A percentile compares a stretch with the other conserved stretches of the same genome.
Evolutionary conservation across 1,140 invertebrate genomes (phyloP).

Genomic region (Charaxes varanes): DNA sequence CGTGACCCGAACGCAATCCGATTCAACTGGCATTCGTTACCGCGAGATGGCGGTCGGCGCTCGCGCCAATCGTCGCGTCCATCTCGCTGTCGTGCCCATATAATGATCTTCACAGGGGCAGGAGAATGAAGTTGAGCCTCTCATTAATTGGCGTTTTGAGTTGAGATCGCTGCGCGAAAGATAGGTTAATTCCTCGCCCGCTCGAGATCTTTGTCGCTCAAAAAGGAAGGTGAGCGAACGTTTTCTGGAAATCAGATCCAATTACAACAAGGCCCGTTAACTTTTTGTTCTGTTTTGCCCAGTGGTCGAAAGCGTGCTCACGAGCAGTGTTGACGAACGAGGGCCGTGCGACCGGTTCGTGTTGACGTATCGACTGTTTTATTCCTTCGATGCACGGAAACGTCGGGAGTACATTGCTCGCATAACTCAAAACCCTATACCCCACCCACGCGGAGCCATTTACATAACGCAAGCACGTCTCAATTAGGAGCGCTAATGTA

Average conservation of each 20-base stretch:
- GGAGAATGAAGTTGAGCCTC: conserved; percentile 72
- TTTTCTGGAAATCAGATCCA: conserved; percentile 74
- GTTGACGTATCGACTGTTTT: conserved; percentile 32
- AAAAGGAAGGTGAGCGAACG: conserved; percentile 70
- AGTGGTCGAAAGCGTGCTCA: conserved; percentile 45
- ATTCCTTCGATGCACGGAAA: conserved; percentile 31
- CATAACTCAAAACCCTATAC: conserved; percentile 43
- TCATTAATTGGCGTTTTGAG: conserved; percentile 74
- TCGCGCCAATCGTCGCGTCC: conserved; percentile 68
- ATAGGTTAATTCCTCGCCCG: conserved; percentile 72
- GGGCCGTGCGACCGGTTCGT: conserved; percentile 36
- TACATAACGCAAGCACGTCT: conserved; percentile 71
- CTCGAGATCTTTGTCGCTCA: conserved; percentile 69
- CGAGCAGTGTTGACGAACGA: conserved; percentile 56
- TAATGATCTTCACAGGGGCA: conserved; percentile 73
- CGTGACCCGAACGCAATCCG: conserved; percentile 71
- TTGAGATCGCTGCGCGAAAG: conserved; percentile 68
- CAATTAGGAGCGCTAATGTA: conserved; percentile 74
- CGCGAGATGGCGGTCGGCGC: conserved; percentile 60
- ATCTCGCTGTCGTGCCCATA: conserved; percentile 72
- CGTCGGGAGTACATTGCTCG: conserved; percentile 41
- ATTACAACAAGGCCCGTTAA: conserved; percentile 69
- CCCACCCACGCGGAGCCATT: conserved; percentile 69
- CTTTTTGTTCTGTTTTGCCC: conserved; percentile 70
- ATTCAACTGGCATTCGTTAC: conserved; percentile 67